Evolutionary conservation across 2,888 invertebrate species (phyloP), one percentile per base, ranked within the genome.

Genomic region (Strigamia crassipes): DNA sequence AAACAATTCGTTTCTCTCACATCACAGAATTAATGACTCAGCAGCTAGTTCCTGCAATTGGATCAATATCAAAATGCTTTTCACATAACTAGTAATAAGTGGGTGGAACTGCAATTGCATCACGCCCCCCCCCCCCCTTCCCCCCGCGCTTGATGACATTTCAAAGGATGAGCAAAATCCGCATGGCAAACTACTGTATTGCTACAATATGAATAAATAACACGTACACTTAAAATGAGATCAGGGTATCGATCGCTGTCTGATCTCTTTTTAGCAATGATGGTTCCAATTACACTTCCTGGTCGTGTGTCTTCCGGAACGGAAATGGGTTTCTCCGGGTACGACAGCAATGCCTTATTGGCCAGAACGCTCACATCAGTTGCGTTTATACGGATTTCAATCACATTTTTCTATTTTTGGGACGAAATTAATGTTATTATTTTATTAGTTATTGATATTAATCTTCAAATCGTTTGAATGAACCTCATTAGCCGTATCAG

Each of bases 401-500:
- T 42, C 21, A 78, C 42, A 38, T 78, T 78, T 78, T 23, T 78
- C 79, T 78, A 21, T 0, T 56, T 12, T 1, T 27, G 8, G 21
- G 41, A n/a, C 18, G 41, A 21, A 78, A 78, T 34, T 41, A 34
- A 21, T 21, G 23, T 18, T n/a, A 31, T 78, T 21, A 78, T 13
- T 21, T 15, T 34, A 10, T 31, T 34, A 31, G 5, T 15, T 78
- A 78, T 18, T 78, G 6, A 31, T 13, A 31, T 10, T 38, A 3
- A 77, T 18, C 23, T 6, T n/a, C 2, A 1, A 73, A 10, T 77
- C 13, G 10, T 18, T 38, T 23, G 1, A 27, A 27, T 27, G 27
- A 27, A 78, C 79, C 79, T 78, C 79, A 78, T 41, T 38, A 78
- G 79, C 79, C 13, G 79, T 42, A n/a, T 78, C 79, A 41, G 79